Evolutionary conservation across 2,888 invertebrate genomes (phyloP).

Genomic region (Yponomeuta cagnagella): DNA sequence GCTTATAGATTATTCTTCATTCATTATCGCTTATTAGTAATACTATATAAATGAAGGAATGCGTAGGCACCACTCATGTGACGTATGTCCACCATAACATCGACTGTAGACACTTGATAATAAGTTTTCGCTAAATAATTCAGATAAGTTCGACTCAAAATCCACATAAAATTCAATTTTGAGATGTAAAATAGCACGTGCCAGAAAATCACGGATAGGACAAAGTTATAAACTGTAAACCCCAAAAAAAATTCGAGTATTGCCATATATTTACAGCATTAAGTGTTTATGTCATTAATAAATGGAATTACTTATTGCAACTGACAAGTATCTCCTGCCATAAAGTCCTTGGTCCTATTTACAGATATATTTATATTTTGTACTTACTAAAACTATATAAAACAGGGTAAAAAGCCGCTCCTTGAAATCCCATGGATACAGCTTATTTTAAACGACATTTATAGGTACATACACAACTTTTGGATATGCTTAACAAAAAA

Average conservation of each 20-base stretch:
- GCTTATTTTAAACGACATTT: slow-evolving; percentile 32
- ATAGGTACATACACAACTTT: slow-evolving; percentile 37
- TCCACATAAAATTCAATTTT: too few species aligned
- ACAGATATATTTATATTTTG: slow-evolving; percentile 6
- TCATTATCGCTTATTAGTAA: too few species aligned
- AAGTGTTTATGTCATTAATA: not conserved
- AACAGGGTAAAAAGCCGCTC: slow-evolving; percentile 12
- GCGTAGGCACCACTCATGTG: too few species aligned
- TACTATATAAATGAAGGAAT: too few species aligned
- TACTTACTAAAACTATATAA: slow-evolving; percentile 3
- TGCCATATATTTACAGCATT: not conserved
- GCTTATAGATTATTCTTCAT: too few species aligned
- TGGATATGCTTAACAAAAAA: slow-evolving; percentile 47
- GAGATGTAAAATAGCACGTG: too few species aligned
- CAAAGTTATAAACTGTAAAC: too few species aligned
- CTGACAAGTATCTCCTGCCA: not conserved
- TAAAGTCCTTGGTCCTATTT: slow-evolving; percentile 10
- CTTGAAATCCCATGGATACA: slow-evolving; percentile 12
- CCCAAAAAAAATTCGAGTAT: not conserved
- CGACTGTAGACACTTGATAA: too few species aligned
- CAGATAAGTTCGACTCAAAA: too few species aligned
- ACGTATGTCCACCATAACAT: too few species aligned
- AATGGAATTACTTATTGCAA: not conserved
- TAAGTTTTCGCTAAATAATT: too few species aligned
- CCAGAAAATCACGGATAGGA: too few species aligned